Evolutionary conservation across 2,797 vertebrate genomes (phyloP).

Genomic region (Dipus sagitta): DNA sequence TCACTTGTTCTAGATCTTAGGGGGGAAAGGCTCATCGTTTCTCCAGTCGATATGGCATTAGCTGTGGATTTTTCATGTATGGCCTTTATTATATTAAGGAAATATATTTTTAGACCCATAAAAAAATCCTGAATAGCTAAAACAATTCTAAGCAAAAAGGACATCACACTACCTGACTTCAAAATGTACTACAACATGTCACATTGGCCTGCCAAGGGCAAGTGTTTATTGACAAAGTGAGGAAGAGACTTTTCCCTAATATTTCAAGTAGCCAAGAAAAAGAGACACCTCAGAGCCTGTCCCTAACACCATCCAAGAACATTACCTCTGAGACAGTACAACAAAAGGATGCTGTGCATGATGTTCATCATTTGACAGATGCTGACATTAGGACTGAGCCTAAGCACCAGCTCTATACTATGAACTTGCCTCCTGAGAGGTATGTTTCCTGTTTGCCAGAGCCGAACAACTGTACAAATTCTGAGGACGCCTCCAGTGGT

Average conservation of each 20-base stretch:
- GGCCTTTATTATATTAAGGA: too few species aligned
- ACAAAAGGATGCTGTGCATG: background rate
- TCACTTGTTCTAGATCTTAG: too few species aligned
- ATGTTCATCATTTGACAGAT: constrained; percentile 58
- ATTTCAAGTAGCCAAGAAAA: constrained; percentile 75
- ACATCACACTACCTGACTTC: too few species aligned
- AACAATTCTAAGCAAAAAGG: too few species aligned
- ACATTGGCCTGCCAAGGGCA: too few species aligned
- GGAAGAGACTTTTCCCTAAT: constrained; percentile 91
- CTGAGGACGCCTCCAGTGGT: constrained; percentile 55
- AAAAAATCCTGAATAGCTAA: too few species aligned
- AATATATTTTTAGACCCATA: too few species aligned
- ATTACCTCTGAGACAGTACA: background rate
- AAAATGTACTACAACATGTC: too few species aligned
- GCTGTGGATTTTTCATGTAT: too few species aligned
- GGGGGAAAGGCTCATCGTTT: too few species aligned
- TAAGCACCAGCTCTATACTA: constrained; percentile 82
- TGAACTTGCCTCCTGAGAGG: constrained; percentile 79
- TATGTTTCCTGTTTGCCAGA: constrained; percentile 39
- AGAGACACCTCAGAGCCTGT: background rate
- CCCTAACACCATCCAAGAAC: constrained; percentile 41
- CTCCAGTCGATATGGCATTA: too few species aligned
- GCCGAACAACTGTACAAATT: background rate
- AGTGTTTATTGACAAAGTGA: constrained; percentile 94
- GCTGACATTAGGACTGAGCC: background rate